Conservation (phyloP, 2,797 vertebrate species). For the Periophthalmus magnuspinnatus region DNA sequence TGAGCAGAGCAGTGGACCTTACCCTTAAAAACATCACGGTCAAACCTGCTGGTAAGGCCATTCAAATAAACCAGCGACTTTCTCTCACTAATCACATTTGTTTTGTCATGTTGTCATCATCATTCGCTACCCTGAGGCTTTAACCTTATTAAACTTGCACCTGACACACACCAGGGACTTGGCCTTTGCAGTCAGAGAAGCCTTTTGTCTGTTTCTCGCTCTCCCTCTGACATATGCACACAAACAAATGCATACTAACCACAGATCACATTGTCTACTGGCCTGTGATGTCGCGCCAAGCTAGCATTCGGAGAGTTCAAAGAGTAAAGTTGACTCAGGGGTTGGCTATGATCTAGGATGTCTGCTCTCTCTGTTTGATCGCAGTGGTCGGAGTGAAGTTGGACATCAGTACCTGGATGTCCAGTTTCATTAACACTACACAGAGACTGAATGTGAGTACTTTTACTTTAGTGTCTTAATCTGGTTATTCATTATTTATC, state of each 20-base stretch:
- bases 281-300: constrained; percentile 68
- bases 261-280: constrained; percentile 53
- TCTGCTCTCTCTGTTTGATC: constrained; percentile 63
- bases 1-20: constrained; percentile 91
- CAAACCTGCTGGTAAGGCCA: constrained; percentile 89
- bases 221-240: constrained; percentile 35
- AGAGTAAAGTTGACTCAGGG: constrained; percentile 67
- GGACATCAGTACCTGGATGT: constrained; percentile 86
- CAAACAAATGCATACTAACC: constrained; percentile 55
- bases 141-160: constrained; percentile 8
- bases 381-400: constrained; percentile 94
- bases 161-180: constrained; percentile 23
- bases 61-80: constrained; percentile 2
- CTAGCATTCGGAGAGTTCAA: constrained; percentile 58
- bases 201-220: constrained; percentile 40
- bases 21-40: constrained; percentile 79
- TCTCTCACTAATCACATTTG: constrained; percentile 27
- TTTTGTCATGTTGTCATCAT: constrained; percentile 28
- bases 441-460: constrained; percentile 84
- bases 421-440: constrained; percentile 88
- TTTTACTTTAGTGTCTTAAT: not conserved
- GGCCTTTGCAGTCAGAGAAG: constrained; percentile 25
- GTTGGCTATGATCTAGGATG: constrained; percentile 57
- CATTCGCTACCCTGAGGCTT: constrained; percentile 13
- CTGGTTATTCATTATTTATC: not conserved